Conservation (phyloP, 2,888 invertebrate genomes). For the Brachypalpus laphriformis region DNA sequence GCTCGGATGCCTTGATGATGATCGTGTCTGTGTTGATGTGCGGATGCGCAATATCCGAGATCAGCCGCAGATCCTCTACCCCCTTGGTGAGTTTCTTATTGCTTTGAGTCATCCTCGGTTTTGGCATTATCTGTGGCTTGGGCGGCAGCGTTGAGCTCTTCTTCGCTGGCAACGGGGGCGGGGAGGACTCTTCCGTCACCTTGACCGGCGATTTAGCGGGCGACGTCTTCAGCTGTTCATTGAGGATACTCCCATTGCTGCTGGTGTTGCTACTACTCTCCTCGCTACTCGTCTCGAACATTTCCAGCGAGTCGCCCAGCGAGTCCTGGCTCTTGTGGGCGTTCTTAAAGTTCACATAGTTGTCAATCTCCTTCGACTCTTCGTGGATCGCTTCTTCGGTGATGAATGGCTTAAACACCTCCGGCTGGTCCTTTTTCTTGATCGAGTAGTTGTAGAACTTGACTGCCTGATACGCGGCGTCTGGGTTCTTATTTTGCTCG, state of each 20-base stretch:
- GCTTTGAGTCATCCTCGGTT: conserved; percentile 80
- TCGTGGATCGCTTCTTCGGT: conserved; percentile 91
- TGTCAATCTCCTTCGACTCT: conserved; percentile 92
- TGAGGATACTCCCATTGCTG: conserved; percentile 75
- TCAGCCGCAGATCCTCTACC: conserved; percentile 81
- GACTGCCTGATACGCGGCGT: conserved; percentile 94
- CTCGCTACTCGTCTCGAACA: conserved; percentile 83
- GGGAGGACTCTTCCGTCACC: conserved; percentile 67
- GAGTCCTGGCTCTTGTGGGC: conserved; percentile 87
- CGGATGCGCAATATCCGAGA: conserved; percentile 73
- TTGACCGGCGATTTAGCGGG: conserved; percentile 53
- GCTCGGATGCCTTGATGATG: conserved; percentile 79
- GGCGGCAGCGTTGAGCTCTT: conserved; percentile 82
- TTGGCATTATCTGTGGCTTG: conserved; percentile 85
- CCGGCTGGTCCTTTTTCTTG: conserved; percentile 89
- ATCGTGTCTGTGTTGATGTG: conserved; percentile 81
- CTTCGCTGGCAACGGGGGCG: conserved; percentile 83
- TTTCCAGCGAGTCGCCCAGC: conserved; percentile 83
- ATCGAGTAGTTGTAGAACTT: conserved; percentile 95
- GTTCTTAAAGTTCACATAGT: conserved; percentile 89
- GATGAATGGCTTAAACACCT: conserved; percentile 91
- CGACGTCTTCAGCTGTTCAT: conserved; percentile 58
- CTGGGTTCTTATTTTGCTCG: conserved; percentile 94
- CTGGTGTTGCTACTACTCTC: conserved; percentile 78
- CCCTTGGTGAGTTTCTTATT: conserved; percentile 81